These are phyloP conservation scores for Parauchenoglanis punctatus DNA, from an alignment of 2,797 vertebrate genomes.

Conservation along the genomic window DNA sequence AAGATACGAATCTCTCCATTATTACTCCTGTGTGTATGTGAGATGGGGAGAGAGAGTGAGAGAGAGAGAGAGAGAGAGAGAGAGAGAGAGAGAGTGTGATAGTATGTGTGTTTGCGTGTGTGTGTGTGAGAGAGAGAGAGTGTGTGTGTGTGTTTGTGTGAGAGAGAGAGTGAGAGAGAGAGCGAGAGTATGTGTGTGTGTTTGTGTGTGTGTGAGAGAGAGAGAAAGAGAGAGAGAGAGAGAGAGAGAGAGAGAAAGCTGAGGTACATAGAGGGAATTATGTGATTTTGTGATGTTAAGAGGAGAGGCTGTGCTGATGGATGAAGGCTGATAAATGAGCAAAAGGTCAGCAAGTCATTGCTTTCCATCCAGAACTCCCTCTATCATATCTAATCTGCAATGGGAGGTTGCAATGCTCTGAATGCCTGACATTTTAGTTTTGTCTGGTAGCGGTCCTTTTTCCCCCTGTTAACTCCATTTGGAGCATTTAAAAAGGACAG, in stretches of 20 bases:
- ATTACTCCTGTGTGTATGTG: conserved; percentile 28
- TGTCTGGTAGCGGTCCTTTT: conserved; percentile 21
- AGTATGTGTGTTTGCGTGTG: no score
- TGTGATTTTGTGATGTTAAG: conserved; percentile 36
- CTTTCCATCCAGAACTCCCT: conserved; percentile 41
- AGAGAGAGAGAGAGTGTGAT: not conserved
- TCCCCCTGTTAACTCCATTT: conserved; percentile 26
- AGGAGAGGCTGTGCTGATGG: conserved; percentile 40
- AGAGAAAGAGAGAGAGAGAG: not conserved
- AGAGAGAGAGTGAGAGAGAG: not conserved
- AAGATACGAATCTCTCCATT: conserved; percentile 54
- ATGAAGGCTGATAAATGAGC: conserved; percentile 50
- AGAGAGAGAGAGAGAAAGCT: not conserved
- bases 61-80: not conserved
- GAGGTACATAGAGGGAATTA: not conserved
- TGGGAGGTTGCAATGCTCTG: conserved; percentile 7
- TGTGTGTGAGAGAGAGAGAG: not conserved
- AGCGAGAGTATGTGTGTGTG: not conserved
- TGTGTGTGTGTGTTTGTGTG: not conserved
- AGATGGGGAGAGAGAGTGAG: no score
- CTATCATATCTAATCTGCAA: conserved; percentile 47
- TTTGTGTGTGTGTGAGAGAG: not conserved
- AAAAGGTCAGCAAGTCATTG: conserved; percentile 55
- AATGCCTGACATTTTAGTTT: conserved; percentile 44
- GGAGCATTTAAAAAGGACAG: conserved; percentile 3